Base-by-base conservation (phyloP, 2,888 invertebrate species). In the Cataglyphis livida region DNA sequence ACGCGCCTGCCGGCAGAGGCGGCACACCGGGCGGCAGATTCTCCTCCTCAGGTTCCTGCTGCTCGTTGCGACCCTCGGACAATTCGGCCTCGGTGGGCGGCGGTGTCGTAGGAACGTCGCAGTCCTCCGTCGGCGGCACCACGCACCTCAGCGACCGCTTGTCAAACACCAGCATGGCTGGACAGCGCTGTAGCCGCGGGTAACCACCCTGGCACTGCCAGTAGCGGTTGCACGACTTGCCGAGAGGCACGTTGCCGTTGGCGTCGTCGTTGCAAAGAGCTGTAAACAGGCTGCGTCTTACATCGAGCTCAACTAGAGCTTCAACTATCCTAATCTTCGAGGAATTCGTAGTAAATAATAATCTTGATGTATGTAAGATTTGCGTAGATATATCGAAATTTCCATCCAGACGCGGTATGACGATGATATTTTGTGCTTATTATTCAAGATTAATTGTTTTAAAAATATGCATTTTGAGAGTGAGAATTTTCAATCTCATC, bases 161-260 rank as follows among this genome's bases (percentile, higher is more conserved):
- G 95, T 98, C 98, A 95, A 98, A 98, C 12, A 98, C 98, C 92
- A 98, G 95, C 97, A 98, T 98, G 54, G 98, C 98, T 0, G 98
- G 98, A 93, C 98, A 98, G 71, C 98, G 96, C 94, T 98, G 98
- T 7, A 98, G 96, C 82, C 98, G 97, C 7, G 98, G 98, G 95
- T 98, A 98, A 0, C 98, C 98, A 6, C 98, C 98, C 94, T 98
- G 98, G 93, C 98, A 98, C 93, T 98, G 98, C 98, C 98, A 98
- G 95, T 98, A 98, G 18, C 98, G 96, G 95, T 98, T 98, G 96
- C 98, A 98, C 74, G 98, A 98, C 95, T 98, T 98, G 91, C 98
- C 98, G 15, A 98, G 95, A 0, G 98, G 97, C 15, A 98, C 98
- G 95, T 98, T 98, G 85, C 98, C 98, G 94, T 98, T 98, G 75